phyloP scores from a whole-genome alignment of 2,888 invertebrate genomes.

The Nomada flava region DNA sequence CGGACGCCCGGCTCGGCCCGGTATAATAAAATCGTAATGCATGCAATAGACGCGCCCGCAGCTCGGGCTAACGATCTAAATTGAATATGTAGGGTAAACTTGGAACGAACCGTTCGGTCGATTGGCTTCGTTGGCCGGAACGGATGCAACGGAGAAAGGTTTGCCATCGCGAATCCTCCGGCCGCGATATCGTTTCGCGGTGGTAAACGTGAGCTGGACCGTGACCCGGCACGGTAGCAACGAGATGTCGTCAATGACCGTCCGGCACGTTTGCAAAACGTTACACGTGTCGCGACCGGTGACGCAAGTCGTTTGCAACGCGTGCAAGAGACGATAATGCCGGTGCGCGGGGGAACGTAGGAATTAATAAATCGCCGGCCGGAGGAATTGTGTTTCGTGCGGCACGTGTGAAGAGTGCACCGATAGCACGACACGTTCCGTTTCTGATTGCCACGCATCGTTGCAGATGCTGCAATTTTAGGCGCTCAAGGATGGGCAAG shows the following conservation, averaged over 20 bases:
- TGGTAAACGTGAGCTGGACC: background rate
- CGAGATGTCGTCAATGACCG: background rate
- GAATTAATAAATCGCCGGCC: background rate
- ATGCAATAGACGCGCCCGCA: slow-evolving; percentile 9
- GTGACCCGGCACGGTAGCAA: too few relatives aligned
- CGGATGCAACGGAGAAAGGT: background rate
- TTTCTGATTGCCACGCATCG: background rate
- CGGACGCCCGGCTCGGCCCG: background rate
- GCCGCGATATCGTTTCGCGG: background rate
- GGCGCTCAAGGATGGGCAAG: too few relatives aligned
- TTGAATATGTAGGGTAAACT: slow-evolving; percentile 37
- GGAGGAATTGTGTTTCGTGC: background rate
- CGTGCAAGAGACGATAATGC: background rate
- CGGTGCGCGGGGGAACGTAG: background rate
- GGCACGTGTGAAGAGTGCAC: background rate
- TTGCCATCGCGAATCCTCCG: background rate
- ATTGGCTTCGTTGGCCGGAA: background rate
- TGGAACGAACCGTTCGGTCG: background rate
- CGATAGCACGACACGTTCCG: background rate
- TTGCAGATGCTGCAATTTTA: too few relatives aligned
- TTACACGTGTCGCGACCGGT: slow-evolving; percentile 6
- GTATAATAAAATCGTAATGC: slow-evolving; percentile 3
- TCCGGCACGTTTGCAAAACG: background rate
- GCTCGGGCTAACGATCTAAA: slow-evolving; percentile 14
- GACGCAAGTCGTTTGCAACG: slow-evolving; percentile 2